A percentile compares a stretch with the other conserved stretches of the same genome.
phyloP scores from a whole-genome alignment of 2,888 invertebrate species.

The Lepidocyrtinus sp. region DNA sequence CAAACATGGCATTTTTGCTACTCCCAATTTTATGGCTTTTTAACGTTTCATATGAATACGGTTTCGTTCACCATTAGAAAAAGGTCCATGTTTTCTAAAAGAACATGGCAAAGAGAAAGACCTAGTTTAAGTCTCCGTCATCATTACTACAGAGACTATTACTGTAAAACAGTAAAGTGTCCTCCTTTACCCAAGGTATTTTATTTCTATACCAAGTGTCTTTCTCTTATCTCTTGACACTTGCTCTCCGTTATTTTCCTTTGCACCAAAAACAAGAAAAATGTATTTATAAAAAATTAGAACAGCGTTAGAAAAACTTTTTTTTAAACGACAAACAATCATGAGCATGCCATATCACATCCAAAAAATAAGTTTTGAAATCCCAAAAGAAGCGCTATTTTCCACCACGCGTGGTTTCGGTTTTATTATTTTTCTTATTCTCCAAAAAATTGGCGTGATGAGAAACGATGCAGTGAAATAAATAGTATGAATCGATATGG shows the following conservation, averaged over 20 bases:
- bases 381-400: not conserved
- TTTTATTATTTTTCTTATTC: not conserved
- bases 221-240: not conserved
- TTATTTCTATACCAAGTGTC: slow-evolving; percentile 7
- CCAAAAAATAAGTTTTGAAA: not conserved
- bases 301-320: not conserved
- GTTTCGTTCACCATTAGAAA: not conserved
- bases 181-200: not conserved
- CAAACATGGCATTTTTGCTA: slow-evolving; percentile 1
- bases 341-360: not conserved
- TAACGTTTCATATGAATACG: not conserved
- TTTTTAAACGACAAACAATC: not conserved
- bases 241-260: not conserved
- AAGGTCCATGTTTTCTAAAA: not conserved
- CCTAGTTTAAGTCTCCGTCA: not conserved
- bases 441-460: not conserved
- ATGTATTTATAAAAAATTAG: not conserved
- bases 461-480: not conserved
- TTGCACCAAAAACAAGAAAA: not conserved
- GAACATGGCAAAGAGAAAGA: not conserved
- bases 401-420: not conserved
- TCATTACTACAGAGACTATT: not conserved
- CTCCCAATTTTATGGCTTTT: slow-evolving; percentile 6
- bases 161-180: not conserved
- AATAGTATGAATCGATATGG: slow-evolving; percentile 3